Evolutionary conservation across 2,113 vertebrate species (phyloP).

Genomic region (Paracanthobrama guichenoti): DNA sequence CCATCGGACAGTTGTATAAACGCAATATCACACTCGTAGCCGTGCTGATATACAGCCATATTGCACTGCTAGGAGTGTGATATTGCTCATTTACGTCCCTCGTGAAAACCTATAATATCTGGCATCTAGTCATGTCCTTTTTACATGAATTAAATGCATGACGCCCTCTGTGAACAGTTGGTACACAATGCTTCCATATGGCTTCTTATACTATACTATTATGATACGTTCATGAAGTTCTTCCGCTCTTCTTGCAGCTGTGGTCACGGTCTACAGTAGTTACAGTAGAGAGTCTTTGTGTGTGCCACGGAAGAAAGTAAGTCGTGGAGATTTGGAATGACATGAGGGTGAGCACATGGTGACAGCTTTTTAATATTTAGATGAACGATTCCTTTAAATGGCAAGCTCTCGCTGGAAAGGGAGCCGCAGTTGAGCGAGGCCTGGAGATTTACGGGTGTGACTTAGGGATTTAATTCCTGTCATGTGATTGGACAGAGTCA

Average conservation of each 20-base stretch:
- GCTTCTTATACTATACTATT: too few relatives aligned
- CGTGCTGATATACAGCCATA: too few relatives aligned
- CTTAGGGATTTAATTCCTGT: slow-evolving; percentile 60
- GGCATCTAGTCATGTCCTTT: background rate
- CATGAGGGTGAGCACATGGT: background rate
- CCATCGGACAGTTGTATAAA: too few relatives aligned
- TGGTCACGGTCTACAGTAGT: background rate
- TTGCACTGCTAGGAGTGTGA: too few relatives aligned
- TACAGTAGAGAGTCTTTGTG: too few relatives aligned
- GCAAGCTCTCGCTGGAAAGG: background rate
- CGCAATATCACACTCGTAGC: too few relatives aligned
- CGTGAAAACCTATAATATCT: background rate
- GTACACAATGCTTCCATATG: background rate
- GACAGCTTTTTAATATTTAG: background rate
- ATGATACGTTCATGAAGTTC: background rate
- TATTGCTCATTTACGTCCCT: background rate
- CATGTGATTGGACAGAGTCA: slow-evolving; percentile 62
- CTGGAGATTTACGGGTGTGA: slow-evolving; percentile 57
- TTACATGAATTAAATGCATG: background rate
- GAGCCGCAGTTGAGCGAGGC: background rate
- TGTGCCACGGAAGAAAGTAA: background rate
- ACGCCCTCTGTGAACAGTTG: background rate
- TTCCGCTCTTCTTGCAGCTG: background rate
- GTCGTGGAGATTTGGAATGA: background rate
- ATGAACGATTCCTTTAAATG: background rate